Evolutionary conservation across 2,113 vertebrate species (phyloP).

Genomic region (Ictalurus furcatus): DNA sequence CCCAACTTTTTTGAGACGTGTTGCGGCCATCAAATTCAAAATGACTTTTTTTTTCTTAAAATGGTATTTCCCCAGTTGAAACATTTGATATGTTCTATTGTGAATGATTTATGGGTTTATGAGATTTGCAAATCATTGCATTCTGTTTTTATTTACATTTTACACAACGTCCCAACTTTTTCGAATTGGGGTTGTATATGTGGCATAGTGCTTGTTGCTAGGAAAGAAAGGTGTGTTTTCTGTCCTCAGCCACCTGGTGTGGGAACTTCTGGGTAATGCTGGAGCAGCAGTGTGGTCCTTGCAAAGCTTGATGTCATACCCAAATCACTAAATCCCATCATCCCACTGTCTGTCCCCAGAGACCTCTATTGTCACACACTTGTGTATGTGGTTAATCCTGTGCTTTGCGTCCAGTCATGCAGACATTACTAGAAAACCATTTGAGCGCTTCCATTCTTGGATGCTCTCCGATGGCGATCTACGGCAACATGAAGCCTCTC

Average conservation of each 20-base stretch:
- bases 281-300: neutral
- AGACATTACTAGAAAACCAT: conserved; percentile 16
- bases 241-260: neutral
- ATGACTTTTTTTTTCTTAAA: no score
- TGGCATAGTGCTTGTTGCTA: neutral
- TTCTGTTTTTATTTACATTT: no score
- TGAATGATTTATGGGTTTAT: no score
- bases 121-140: no score
- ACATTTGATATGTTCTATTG: no score
- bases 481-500: conserved; percentile 34
- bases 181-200: neutral
- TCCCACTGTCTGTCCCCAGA: conserved; percentile 16
- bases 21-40: no score
- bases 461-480: conserved; percentile 4
- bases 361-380: conserved; percentile 24
- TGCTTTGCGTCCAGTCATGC: conserved; percentile 7
- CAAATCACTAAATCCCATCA: conserved; percentile 9
- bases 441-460: conserved; percentile 1
- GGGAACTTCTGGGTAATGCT: neutral
- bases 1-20: no score
- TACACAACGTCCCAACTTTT: no score
- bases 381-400: neutral
- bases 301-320: conserved; percentile 33
- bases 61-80: no score
- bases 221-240: neutral